A percentile compares a stretch with the other conserved stretches of the same genome.
Conservation (phyloP, 1,140 invertebrate species). For the Proales similis region DNA sequence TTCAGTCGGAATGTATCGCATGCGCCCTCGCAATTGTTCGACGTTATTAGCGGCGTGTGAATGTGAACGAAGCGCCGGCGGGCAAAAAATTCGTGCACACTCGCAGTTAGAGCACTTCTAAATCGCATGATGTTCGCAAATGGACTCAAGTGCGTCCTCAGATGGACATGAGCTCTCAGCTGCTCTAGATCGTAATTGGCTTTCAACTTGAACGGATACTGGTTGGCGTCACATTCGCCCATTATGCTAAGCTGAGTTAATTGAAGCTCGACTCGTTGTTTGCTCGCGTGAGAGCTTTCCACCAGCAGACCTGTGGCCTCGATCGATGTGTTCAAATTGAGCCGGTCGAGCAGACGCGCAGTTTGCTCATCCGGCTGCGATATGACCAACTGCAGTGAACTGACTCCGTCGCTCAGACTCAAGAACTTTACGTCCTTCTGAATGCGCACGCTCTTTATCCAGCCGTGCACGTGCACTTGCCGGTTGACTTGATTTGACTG, state of each 20-base stretch:
- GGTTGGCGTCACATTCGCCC: neutral
- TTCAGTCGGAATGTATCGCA: constrained; percentile 32
- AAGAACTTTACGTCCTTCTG: constrained; percentile 33
- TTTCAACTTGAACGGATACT: constrained; percentile 36
- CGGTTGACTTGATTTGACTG: no score
- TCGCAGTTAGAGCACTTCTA: constrained; percentile 3
- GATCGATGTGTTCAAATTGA: constrained; percentile 20
- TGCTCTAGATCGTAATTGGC: neutral
- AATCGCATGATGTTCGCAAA: constrained; percentile 20
- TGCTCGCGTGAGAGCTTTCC: constrained; percentile 1
- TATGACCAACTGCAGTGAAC: no score
- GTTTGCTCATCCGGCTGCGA: neutral
- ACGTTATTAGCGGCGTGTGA: constrained; percentile 32
- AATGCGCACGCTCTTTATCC: constrained; percentile 16
- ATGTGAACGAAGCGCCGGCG: constrained; percentile 9
- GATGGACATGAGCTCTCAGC: constrained; percentile 7
- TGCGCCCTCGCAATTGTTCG: constrained; percentile 38
- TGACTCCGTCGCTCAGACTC: constrained; percentile 22
- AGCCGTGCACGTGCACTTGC: constrained; percentile 4
- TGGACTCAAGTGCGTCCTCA: constrained; percentile 1
- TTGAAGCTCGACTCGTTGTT: constrained; percentile 12
- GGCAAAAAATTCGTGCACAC: constrained; percentile 21
- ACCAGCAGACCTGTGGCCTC: constrained; percentile 19
- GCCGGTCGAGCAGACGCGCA: neutral
- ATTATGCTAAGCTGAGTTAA: neutral